Evolutionary conservation across 2,113 vertebrate genomes (phyloP).

Genomic region (Apteryx mantelli): DNA sequence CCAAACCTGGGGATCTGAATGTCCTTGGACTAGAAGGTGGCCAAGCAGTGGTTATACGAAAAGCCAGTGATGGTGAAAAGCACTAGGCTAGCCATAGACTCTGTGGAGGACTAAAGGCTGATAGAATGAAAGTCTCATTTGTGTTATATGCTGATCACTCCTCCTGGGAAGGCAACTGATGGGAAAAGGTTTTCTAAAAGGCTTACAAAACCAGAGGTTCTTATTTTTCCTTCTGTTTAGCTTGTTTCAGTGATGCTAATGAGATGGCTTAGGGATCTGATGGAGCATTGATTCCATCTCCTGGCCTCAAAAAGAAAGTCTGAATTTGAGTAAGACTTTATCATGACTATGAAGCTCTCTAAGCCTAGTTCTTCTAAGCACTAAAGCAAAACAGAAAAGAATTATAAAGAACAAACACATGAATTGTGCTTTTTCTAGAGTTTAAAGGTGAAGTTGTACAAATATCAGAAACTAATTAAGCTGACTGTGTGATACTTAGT

Average conservation of each 20-base stretch:
- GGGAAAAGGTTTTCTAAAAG: neutral
- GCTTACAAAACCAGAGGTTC: too few species aligned
- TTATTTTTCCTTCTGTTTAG: neutral
- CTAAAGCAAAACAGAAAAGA: conserved; percentile 25
- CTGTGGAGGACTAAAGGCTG: neutral
- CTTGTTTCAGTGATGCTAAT: neutral
- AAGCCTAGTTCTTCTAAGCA: neutral
- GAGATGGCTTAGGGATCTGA: neutral
- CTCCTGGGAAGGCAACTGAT: neutral
- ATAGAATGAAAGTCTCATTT: neutral
- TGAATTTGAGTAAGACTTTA: neutral
- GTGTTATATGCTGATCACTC: neutral
- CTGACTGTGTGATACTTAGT: conserved; percentile 74
- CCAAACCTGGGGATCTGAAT: neutral
- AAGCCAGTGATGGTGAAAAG: neutral
- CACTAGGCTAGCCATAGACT: accelerated
- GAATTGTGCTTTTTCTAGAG: conserved; percentile 34
- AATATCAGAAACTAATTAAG: conserved; percentile 78
- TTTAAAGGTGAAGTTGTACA: conserved; percentile 73
- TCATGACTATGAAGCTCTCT: neutral
- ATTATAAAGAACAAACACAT: conserved; percentile 49
- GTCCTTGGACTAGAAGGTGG: neutral
- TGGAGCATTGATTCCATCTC: conserved; percentile 38
- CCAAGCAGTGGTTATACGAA: neutral
- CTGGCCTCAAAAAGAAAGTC: neutral